Base-by-base conservation (phyloP, 2,113 vertebrate species). In the Carassius gibelio region DNA sequence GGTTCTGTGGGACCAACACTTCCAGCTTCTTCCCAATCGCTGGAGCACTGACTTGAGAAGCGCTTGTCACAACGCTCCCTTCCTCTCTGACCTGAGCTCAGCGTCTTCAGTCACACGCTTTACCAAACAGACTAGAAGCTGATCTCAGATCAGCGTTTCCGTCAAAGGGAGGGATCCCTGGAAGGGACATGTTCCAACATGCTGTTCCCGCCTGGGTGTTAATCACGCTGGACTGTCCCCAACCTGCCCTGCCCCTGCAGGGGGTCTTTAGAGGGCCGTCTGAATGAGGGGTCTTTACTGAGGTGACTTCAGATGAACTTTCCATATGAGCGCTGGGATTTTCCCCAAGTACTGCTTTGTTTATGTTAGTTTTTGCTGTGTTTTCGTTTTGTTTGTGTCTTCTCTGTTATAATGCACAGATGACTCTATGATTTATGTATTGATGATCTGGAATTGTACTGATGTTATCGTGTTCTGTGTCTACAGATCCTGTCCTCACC, bases 311-410 rank as follows among this genome's bases (percentile, higher is more conserved):
- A 89, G 91, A 93, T 93, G 89, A 81, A 87, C 88, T 92, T 93
- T 92, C 94, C 93, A 94, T 90, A 94, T 93, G 93, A 90, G 87
- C 72, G 42, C 48, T 19, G 59, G 84, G 77, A 10, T 77, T 85
- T 76, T 50, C 72, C 84, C 55, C 79, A 13, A 50, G 61, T 15
- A 61, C 85, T 80, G 10, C n/a, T 55, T 8, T 76, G 71, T 59
- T 83, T 75, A 38, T 62, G 86, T 79, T 90, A 71, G 77, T 82
- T 87, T 76, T 76, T 84, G 26, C 45, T 75, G 50, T 9, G 0
- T 45, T 45, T 45, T 45, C 8, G 1, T 59, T 23, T 55, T 64
- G 30, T 30, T 30, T 30, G 42, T 80, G 7, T 62, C 38, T 42
- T 13, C 5, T 1, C 10, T 42, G 23, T 19, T 21, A 55, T 79